Evolutionary conservation across 2,888 invertebrate genomes (phyloP).

Genomic region (Tolmerus cingulatus): DNA sequence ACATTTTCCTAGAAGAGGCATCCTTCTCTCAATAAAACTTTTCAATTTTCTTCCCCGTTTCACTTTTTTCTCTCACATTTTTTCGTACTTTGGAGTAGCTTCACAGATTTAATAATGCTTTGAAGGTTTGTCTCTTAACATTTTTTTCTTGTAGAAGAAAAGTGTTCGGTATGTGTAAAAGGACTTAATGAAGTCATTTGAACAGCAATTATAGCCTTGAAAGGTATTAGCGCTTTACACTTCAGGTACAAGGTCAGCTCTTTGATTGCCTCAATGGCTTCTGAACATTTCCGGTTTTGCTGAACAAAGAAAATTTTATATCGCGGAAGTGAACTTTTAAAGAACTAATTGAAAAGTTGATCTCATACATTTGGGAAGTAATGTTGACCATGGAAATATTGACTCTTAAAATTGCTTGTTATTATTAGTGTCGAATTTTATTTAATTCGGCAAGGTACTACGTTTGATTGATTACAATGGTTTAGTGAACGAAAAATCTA

Average conservation of each 20-base stretch:
- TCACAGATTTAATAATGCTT: not conserved
- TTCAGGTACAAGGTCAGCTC: not conserved
- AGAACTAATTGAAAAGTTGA: not conserved
- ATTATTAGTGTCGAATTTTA: too few species aligned
- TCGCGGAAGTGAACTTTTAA: not conserved
- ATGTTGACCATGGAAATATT: not conserved
- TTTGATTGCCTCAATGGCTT: not conserved
- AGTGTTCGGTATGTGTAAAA: not conserved
- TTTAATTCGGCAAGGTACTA: too few species aligned
- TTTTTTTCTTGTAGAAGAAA: not conserved
- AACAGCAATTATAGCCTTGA: not conserved
- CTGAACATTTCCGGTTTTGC: not conserved
- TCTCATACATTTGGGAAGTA: not conserved
- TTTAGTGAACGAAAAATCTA: too few species aligned
- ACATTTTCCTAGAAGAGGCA: not conserved
- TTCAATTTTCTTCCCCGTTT: constrained; percentile 1
- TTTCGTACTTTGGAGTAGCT: not conserved
- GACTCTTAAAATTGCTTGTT: not conserved
- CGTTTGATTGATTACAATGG: too few species aligned
- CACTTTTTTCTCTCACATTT: not conserved
- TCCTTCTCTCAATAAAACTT: constrained; percentile 23
- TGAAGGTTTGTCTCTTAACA: not conserved
- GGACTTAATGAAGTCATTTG: not conserved
- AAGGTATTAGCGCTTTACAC: not conserved
- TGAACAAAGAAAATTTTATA: not conserved